Conservation (phyloP, 2,888 invertebrate genomes). For the Rotaria sp. region DNA sequence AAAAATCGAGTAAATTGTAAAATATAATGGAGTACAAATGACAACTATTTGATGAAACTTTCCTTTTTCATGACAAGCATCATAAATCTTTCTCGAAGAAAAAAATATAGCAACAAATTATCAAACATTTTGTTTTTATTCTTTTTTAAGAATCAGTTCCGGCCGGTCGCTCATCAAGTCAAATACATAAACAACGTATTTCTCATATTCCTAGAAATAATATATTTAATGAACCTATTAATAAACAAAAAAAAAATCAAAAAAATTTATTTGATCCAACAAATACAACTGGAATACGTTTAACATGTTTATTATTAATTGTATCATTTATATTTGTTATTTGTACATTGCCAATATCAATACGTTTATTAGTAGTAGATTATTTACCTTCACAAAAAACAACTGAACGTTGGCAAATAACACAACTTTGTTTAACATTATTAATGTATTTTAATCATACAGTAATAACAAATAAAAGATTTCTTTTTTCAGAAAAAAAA, state of each 20-base stretch:
- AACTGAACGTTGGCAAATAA: background rate
- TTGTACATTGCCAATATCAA: conserved; percentile 20
- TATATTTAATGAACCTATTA: background rate
- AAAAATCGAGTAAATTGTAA: too few relatives aligned
- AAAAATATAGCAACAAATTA: too few relatives aligned
- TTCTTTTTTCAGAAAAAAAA: too few relatives aligned
- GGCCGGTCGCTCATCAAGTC: background rate
- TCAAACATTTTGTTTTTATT: background rate
- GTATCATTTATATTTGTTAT: conserved; percentile 13
- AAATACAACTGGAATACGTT: conserved; percentile 8
- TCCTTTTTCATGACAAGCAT: too few relatives aligned
- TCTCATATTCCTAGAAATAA: background rate
- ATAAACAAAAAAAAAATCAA: background rate
- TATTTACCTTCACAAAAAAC: background rate
- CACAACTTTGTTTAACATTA: background rate
- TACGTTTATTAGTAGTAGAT: background rate
- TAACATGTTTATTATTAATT: background rate
- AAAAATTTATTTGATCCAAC: background rate
- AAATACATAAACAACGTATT: background rate
- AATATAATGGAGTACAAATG: too few relatives aligned
- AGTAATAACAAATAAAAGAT: background rate
- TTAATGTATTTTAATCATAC: conserved; percentile 20
- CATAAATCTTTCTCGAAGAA: too few relatives aligned
- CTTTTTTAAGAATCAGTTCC: background rate
- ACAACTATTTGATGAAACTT: too few relatives aligned